Base-by-base conservation (phyloP, 2,888 invertebrate genomes). In the Graphium colonna region DNA sequence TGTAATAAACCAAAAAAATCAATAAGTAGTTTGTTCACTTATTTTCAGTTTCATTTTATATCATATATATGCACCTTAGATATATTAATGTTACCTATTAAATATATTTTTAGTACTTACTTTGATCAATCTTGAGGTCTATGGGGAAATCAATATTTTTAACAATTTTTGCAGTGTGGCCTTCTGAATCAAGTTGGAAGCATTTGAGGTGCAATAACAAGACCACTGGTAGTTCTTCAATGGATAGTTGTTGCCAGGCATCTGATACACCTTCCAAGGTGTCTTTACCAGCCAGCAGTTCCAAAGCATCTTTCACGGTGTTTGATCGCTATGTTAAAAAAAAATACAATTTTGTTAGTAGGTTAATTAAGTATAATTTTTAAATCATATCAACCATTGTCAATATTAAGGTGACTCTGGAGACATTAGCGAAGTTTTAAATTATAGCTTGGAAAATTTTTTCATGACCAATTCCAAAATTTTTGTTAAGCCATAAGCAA, bases 141-240 rank as follows among this genome's bases (percentile, higher is more conserved):
- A 97, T 92, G 0, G 96, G 95, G 79, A 96, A 98, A 69, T 97
- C 96, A 12, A 98, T 93, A 58, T 94, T 94, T 88, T 98, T 98
- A 59, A 96, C 91, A 52, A 98, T 95, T 85, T 98, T 98, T 60
- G 96, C 96, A 50, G 96, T 96, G 77, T 96, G 95, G 13, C 96
- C 97, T 60, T 97, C 96, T 2, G 93, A 90, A 70, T 95, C 94
- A 65, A 96, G 95, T 76, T 98, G 96, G 87, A 98, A 98, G 88
- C 97, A 96, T 83, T 98, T 98, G 55, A 98, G 91, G 79, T 98
- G 98, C 62, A 98, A 88, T 64, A 98, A 93, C 42, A 98, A 90
- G 1, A 98, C 95, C 3, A 95, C 93, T 0, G 98, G 98, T 58
- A 98, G 82, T 75, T 96, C 95, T 69, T 98, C 98, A 16, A 98